Evolutionary conservation across 1,140 invertebrate genomes (phyloP), one percentile per base, ranked within the genome.

Genomic region (Dendrolimus kikuchii): DNA sequence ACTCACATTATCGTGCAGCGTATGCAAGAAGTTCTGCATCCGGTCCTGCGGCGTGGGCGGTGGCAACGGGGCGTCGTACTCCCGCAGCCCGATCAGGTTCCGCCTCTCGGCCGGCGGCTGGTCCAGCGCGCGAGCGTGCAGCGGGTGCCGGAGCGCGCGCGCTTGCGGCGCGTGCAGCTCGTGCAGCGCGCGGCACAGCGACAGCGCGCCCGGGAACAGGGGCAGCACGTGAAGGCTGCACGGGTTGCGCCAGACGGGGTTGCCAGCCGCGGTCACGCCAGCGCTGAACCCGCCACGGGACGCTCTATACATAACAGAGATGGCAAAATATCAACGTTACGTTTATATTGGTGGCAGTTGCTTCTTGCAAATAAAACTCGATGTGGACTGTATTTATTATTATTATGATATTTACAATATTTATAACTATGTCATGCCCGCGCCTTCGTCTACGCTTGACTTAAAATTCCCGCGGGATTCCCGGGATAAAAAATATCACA

Each of bases 231-330:
- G 94, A 38, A 91, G 91, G 5, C 93, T 91, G 36, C 95, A 94
- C 40, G 96, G 96, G 89, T 96, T 97, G 38, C 95, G 89, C 81
- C 94, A 94, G 2, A 95, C 89, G 5, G 92, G 92, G 82, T 94
- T 93, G 7, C 94, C 94, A 40, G 91, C 89, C 58, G 93, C 91
- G 5, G 93, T 94, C 40, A 92, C 89, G 6, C 92, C 92, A 1
- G 92, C 90, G 5, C 95, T 90, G 80, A 97, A 97, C 6, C 95
- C 95, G 38, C 95, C 95, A 44, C 92, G 88, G 6, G 91, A 90
- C 1, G 94, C 94, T 40, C 93, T 87, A 60, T 4, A 51, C 7
- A 39, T 7, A 38, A 45, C n/a, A 45, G 5, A 8, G 43, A 45
- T 45, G n/a, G n/a, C n/a, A n/a, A n/a, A n/a, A n/a, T n/a, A n/a